Conservation (phyloP, 2,888 invertebrate genomes). For the Drosophila anceps region DNA sequence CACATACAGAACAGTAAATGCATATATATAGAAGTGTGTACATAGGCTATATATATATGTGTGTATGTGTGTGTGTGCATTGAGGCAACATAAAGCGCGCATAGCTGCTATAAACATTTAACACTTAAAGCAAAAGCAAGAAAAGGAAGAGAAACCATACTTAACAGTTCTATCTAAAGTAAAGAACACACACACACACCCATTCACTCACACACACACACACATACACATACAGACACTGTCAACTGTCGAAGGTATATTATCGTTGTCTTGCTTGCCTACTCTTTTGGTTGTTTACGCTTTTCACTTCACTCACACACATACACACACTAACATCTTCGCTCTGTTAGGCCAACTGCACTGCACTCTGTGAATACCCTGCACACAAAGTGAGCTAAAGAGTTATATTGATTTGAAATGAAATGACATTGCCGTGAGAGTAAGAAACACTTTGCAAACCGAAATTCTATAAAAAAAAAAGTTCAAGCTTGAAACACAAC, state of each 20-base stretch:
- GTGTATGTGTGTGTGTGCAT: constrained; percentile 8
- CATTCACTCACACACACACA: constrained; percentile 13
- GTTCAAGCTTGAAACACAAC: not conserved
- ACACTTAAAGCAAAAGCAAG: not conserved
- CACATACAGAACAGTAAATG: constrained; percentile 31
- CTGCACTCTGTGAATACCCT: not conserved
- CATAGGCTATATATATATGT: constrained; percentile 18
- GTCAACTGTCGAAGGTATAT: constrained; percentile 9
- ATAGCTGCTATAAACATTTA: constrained; percentile 7
- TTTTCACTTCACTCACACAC: constrained; percentile 3
- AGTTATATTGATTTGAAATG: not conserved
- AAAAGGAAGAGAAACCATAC: constrained; percentile 2
- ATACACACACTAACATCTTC: not conserved
- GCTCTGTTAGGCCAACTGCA: not conserved
- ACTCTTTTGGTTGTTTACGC: constrained; percentile 45
- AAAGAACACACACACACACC: constrained; percentile 15
- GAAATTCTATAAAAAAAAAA: not conserved
- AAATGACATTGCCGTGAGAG: not conserved
- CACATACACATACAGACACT: constrained; percentile 7
- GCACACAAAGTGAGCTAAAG: not conserved
- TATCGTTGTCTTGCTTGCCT: constrained; percentile 34
- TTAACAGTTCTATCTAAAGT: constrained; percentile 18
- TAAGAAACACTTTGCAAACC: not conserved
- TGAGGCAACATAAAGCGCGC: constrained; percentile 3
- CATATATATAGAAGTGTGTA: constrained; percentile 15